A percentile compares a stretch with the other conserved stretches of the same genome.
phyloP scores from a whole-genome alignment of 2,888 invertebrate species.

The Glyphotaelius pellucidus region DNA sequence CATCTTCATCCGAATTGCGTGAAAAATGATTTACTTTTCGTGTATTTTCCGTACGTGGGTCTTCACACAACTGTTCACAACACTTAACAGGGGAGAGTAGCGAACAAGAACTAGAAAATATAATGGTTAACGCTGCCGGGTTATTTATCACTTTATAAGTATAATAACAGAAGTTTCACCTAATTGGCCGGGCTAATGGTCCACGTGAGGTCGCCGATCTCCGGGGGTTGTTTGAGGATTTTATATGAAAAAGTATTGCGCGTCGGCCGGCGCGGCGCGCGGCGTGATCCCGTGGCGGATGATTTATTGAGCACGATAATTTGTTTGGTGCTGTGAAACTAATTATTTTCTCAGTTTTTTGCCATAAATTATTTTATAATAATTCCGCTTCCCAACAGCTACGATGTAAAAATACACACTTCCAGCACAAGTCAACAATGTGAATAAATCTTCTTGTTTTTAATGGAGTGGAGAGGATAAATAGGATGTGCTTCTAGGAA shows the following conservation, averaged over 20 bases:
- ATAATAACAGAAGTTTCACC: slow-evolving; percentile 39
- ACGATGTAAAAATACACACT: not conserved
- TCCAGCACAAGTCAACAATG: not conserved
- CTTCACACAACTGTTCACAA: not conserved
- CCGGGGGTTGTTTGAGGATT: slow-evolving; percentile 1
- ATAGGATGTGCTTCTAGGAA: too few relatives aligned
- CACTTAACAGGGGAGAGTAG: not conserved
- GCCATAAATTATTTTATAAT: not conserved
- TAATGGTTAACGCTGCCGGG: slow-evolving; percentile 53
- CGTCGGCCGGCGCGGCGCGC: not conserved
- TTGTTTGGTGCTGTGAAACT: not conserved
- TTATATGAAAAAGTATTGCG: slow-evolving; percentile 32
- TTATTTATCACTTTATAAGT: slow-evolving; percentile 56
- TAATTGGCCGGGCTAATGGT: slow-evolving; percentile 56
- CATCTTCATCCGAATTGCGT: not conserved
- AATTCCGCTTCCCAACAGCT: not conserved
- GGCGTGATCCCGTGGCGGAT: not conserved
- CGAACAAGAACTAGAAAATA: slow-evolving; percentile 51
- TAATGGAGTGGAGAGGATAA: too few relatives aligned
- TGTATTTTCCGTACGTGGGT: not conserved
- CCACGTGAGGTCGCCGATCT: slow-evolving; percentile 14
- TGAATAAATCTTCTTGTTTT: not conserved
- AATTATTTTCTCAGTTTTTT: not conserved
- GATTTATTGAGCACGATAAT: not conserved
- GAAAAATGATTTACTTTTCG: not conserved